A percentile compares a stretch with the other conserved stretches of the same genome.
phyloP scores from a whole-genome alignment of 2,797 vertebrate genomes.

The Heliangelus exortis region DNA sequence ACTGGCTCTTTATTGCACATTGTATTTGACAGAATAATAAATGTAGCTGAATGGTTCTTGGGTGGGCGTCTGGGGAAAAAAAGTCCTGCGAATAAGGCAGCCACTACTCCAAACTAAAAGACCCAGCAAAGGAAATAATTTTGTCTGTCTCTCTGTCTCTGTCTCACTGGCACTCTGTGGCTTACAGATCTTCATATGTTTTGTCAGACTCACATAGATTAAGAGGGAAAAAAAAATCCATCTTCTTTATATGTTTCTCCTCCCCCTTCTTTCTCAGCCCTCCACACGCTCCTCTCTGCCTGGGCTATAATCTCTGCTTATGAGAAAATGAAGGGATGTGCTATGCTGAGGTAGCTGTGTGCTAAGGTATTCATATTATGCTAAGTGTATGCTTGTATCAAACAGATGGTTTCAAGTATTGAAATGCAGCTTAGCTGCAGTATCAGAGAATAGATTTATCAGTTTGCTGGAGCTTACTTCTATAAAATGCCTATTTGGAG shows the following conservation, averaged over 20 bases:
- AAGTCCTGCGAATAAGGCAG: constrained; percentile 40
- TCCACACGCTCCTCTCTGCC: not conserved
- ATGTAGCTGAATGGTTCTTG: constrained; percentile 56
- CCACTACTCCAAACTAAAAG: constrained; percentile 50
- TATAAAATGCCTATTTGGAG: constrained; percentile 49
- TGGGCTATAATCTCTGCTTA: constrained; percentile 29
- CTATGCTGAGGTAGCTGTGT: constrained; percentile 1
- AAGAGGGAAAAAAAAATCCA: not conserved
- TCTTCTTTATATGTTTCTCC: constrained; percentile 24
- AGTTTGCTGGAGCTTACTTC: constrained; percentile 56
- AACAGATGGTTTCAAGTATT: constrained; percentile 51
- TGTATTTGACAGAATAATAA: constrained; percentile 73
- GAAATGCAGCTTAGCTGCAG: constrained; percentile 45
- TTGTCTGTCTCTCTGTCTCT: constrained; percentile 44
- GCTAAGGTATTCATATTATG: constrained; percentile 35
- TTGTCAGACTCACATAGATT: not conserved
- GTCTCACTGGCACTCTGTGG: constrained; percentile 19
- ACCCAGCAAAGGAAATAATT: constrained; percentile 61
- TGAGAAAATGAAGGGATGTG: constrained; percentile 15
- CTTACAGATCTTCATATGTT: constrained; percentile 20
- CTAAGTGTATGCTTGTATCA: constrained; percentile 23
- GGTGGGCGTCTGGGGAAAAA: constrained; percentile 58
- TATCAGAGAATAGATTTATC: constrained; percentile 50
- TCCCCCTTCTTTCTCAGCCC: not conserved
- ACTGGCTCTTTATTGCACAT: constrained; percentile 67